Evolutionary conservation across 1,140 invertebrate species (phyloP).

Genomic region (Diorhabda elongata): DNA sequence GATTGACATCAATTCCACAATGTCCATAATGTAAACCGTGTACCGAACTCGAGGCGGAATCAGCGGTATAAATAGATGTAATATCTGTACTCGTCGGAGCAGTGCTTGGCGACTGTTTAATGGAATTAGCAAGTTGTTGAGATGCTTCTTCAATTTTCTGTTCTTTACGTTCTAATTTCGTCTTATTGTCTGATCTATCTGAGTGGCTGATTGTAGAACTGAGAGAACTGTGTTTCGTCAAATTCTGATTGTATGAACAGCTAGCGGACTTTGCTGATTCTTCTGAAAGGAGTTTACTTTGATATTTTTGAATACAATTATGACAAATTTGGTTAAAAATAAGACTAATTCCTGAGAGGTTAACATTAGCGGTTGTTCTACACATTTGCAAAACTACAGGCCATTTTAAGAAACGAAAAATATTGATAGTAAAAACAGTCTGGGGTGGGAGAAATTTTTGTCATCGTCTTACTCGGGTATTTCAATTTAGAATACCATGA

Average conservation of each 20-base stretch:
- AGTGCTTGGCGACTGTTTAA: slow-evolving; percentile 54
- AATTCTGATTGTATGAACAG: slow-evolving; percentile 12
- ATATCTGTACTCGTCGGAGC: slow-evolving; percentile 57
- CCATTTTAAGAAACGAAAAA: too few relatives aligned
- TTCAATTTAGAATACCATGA: too few relatives aligned
- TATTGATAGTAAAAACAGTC: too few relatives aligned
- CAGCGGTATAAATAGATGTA: slow-evolving; percentile 75
- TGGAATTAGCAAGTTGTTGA: slow-evolving; percentile 37
- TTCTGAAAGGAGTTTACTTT: background rate
- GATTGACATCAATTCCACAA: slow-evolving; percentile 78
- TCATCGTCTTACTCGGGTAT: too few relatives aligned
- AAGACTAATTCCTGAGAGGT: too few relatives aligned
- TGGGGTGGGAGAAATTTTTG: too few relatives aligned
- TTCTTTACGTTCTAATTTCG: slow-evolving; percentile 11
- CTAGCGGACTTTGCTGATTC: slow-evolving; percentile 4
- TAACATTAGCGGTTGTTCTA: too few relatives aligned
- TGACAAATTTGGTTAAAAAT: background rate
- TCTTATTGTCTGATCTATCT: slow-evolving; percentile 4
- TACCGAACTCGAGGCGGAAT: slow-evolving; percentile 80
- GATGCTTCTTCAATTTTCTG: slow-evolving; percentile 11
- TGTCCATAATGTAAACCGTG: slow-evolving; percentile 75
- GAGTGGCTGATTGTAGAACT: background rate
- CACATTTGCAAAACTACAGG: too few relatives aligned
- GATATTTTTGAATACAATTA: too few relatives aligned
- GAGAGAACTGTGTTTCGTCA: background rate